phyloP scores from a whole-genome alignment of 2,888 invertebrate genomes.

The Drosophila bunnanda region DNA sequence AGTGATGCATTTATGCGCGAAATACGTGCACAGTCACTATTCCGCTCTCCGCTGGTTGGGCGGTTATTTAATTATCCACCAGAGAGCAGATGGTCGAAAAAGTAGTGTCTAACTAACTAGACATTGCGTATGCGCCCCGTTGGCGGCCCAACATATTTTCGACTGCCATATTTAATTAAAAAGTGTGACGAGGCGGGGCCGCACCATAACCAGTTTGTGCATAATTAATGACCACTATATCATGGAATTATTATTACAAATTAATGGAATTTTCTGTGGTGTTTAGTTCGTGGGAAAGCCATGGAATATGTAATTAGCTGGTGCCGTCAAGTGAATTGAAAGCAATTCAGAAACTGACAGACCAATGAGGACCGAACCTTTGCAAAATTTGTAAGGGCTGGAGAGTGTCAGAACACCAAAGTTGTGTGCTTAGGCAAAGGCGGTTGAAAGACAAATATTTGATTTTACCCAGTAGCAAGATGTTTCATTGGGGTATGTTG shows the following conservation, averaged over 20 bases:
- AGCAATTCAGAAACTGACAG: conserved; percentile 15
- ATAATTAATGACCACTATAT: conserved; percentile 42
- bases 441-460: conserved; percentile 41
- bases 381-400: neutral
- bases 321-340: conserved; percentile 51
- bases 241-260: conserved; percentile 66
- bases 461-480: conserved; percentile 12
- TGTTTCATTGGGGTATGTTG: neutral
- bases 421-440: conserved; percentile 19
- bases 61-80: conserved; percentile 44
- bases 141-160: conserved; percentile 21
- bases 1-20: conserved; percentile 56
- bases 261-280: conserved; percentile 63
- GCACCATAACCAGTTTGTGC: conserved; percentile 6
- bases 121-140: conserved; percentile 34
- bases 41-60: neutral
- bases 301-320: conserved; percentile 73
- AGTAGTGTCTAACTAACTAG: conserved; percentile 16
- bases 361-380: neutral
- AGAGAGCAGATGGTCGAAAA: neutral
- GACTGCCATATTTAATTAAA: conserved; percentile 32
- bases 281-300: conserved; percentile 66
- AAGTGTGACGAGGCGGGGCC: conserved; percentile 2
- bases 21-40: conserved; percentile 28
- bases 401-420: conserved; percentile 3